phyloP scores from a whole-genome alignment of 2,797 vertebrate genomes.

The Coregonus ussuriensis region DNA sequence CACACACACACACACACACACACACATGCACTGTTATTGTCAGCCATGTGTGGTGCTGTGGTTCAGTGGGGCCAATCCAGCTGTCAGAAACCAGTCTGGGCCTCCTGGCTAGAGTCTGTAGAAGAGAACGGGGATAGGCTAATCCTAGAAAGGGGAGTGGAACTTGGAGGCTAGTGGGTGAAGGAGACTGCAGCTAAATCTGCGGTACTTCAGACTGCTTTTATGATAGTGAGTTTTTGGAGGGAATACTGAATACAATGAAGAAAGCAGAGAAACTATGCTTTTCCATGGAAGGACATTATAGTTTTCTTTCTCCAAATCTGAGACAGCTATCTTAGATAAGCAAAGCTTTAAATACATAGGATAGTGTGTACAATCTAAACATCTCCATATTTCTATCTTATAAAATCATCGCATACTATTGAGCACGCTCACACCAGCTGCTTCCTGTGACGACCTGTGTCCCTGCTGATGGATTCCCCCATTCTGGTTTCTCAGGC shows the following conservation, averaged over 20 bases:
- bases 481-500: slow-evolving; percentile 58
- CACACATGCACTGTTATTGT: slow-evolving; percentile 58
- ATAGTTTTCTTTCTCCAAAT: too few relatives aligned
- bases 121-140: background rate
- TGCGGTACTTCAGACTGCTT: too few relatives aligned
- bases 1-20: too few relatives aligned
- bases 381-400: background rate
- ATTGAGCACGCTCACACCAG: slow-evolving; percentile 56
- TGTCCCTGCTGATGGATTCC: slow-evolving; percentile 62
- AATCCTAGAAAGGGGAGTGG: background rate
- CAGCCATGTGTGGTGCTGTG: slow-evolving; percentile 66
- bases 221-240: background rate
- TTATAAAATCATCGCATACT: background rate
- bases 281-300: too few relatives aligned
- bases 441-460: slow-evolving; percentile 42
- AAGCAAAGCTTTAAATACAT: too few relatives aligned
- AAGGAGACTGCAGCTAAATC: background rate
- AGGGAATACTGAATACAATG: background rate
- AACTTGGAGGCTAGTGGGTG: too few relatives aligned
- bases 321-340: too few relatives aligned
- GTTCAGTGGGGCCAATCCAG: slow-evolving; percentile 67
- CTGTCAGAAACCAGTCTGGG: slow-evolving; percentile 60
- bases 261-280: background rate
- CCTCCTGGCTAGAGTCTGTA: slow-evolving; percentile 30
- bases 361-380: too few relatives aligned